A percentile compares a stretch with the other conserved stretches of the same genome.
These are phyloP conservation scores for Catharus bicknelli DNA, from an alignment of 2,113 vertebrate genomes.

Conservation along the genomic window DNA sequence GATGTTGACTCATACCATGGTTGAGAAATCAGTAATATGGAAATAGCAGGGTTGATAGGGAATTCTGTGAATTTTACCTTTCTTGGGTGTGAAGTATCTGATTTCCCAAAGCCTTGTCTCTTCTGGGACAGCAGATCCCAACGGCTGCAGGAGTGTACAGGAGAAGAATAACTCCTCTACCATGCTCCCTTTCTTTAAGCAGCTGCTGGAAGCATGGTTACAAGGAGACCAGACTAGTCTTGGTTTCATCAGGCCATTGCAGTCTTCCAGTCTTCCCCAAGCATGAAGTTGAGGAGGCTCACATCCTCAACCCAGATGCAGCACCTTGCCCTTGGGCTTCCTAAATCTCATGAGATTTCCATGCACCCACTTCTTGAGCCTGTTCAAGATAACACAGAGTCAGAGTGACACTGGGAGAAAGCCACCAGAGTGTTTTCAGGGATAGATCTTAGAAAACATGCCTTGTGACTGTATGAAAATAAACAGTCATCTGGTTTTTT, in stretches of 20 bases:
- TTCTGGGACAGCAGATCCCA: neutral
- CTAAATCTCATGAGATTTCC: neutral
- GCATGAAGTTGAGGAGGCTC: neutral
- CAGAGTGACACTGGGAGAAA: neutral
- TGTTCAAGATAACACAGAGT: neutral
- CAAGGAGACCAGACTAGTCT: neutral
- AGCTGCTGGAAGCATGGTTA: neutral
- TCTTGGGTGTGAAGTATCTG: neutral
- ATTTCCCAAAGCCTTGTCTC: neutral
- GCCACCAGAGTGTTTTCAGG: neutral
- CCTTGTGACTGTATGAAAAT: neutral
- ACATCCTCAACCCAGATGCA: neutral
- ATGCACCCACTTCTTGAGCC: neutral
- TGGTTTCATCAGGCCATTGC: neutral
- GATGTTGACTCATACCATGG: neutral
- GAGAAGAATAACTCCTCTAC: neutral
- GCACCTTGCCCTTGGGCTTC: neutral
- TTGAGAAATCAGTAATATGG: neutral
- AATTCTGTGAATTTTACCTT: neutral
- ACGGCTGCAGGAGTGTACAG: neutral
- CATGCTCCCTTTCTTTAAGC: neutral
- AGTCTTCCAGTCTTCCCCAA: neutral
- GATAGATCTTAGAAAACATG: neutral
- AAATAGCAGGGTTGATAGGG: neutral
- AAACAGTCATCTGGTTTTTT: neutral